Conservation (phyloP, 1,140 invertebrate species). For the Hestina assimilis region DNA sequence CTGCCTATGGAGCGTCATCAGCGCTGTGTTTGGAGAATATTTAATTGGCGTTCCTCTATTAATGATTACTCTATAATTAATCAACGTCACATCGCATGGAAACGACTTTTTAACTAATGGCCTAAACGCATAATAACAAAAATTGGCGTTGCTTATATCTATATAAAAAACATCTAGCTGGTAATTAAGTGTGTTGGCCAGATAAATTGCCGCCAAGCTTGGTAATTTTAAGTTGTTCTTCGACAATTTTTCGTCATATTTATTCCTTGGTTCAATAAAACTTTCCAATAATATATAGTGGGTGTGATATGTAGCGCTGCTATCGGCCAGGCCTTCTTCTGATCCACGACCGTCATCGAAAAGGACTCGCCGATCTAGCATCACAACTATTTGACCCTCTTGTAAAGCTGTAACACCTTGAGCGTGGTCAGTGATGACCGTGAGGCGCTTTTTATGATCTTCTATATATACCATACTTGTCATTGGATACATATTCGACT, state of each 20-base stretch:
- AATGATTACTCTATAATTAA: slow-evolving; percentile 51
- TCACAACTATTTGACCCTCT: slow-evolving; percentile 90
- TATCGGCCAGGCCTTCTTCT: slow-evolving; percentile 94
- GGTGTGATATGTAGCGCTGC: slow-evolving; percentile 85
- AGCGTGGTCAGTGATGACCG: slow-evolving; percentile 89
- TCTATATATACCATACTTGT: slow-evolving; percentile 91
- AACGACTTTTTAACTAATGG: slow-evolving; percentile 55
- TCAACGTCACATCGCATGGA: slow-evolving; percentile 53
- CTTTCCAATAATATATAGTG: slow-evolving; percentile 91
- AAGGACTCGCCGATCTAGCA: slow-evolving; percentile 90
- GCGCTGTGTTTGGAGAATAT: slow-evolving; percentile 35
- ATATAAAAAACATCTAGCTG: slow-evolving; percentile 86
- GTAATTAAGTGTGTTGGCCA: slow-evolving; percentile 86
- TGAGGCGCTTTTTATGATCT: slow-evolving; percentile 85
- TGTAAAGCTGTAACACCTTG: slow-evolving; percentile 90
- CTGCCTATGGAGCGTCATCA: slow-evolving; percentile 52
- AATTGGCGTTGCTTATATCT: slow-evolving; percentile 72
- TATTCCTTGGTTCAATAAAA: slow-evolving; percentile 45
- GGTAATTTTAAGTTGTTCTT: slow-evolving; percentile 55
- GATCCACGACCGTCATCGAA: slow-evolving; percentile 93
- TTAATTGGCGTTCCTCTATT: slow-evolving; percentile 27
- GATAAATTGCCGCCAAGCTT: slow-evolving; percentile 84
- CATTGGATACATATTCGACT: slow-evolving; percentile 94
- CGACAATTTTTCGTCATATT: slow-evolving; percentile 29
- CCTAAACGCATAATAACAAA: slow-evolving; percentile 50